These are phyloP conservation scores for Caenorhabditis sinica DNA, from an alignment of 2,888 invertebrate genomes.

Conservation along the genomic window DNA sequence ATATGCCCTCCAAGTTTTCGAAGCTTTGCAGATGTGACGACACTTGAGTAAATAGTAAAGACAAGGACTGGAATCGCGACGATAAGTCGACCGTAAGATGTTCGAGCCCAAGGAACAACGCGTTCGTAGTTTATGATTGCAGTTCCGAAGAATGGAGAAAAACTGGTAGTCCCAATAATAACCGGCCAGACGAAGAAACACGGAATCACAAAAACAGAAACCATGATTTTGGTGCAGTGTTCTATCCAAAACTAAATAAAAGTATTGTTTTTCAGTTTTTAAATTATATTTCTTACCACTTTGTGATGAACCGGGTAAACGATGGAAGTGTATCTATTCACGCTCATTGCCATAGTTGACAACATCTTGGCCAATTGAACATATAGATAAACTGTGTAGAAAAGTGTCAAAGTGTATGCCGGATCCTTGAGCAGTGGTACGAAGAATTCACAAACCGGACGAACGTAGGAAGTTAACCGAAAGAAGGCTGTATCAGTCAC, in stretches of 20 bases:
- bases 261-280: background rate
- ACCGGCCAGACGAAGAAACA: constrained; percentile 3
- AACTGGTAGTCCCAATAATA: constrained; percentile 6
- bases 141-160: constrained; percentile 4
- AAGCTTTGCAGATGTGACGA: constrained; percentile 8
- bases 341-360: constrained; percentile 43
- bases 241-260: constrained; percentile 10
- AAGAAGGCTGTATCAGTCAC: constrained; percentile 28
- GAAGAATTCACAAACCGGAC: constrained; percentile 39
- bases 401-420: constrained; percentile 41
- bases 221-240: background rate
- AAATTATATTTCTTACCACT: background rate
- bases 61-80: background rate
- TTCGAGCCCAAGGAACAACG: constrained; percentile 17
- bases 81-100: constrained; percentile 9
- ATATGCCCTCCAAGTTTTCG: constrained; percentile 21
- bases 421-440: constrained; percentile 6
- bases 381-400: constrained; percentile 34
- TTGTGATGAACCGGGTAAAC: constrained; percentile 46
- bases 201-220: constrained; percentile 9
- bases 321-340: constrained; percentile 52
- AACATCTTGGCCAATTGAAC: constrained; percentile 47
- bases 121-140: constrained; percentile 20
- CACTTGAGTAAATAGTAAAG: constrained; percentile 17
- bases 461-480: constrained; percentile 41